Evolutionary conservation across 2,888 invertebrate species (phyloP), one percentile per base, ranked within the genome.

Genomic region (Brachyptera putata): DNA sequence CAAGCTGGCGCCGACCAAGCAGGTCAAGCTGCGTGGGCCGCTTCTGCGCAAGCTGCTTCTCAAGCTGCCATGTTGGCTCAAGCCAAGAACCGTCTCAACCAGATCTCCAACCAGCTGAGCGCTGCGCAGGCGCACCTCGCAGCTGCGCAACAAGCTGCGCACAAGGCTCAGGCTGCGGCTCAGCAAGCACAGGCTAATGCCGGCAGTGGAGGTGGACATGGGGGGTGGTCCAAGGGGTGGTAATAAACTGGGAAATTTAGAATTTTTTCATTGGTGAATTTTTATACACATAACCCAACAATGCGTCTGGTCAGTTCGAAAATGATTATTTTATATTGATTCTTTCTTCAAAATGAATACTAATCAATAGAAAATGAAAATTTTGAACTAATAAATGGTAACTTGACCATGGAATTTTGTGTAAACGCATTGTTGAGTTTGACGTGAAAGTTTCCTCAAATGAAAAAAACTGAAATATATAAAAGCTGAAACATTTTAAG

Each of bases 111-210:
- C 16, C 43, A 43, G 3, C 43, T 43, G 43, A 43, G 43, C 43
- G 18, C 43, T 16, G 43, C 43, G 43, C 43, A 43, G 21, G 43
- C 43, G 21, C 43, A 43, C 21, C 43, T 43, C 18, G 43, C n/a
- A 11, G 43, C 43, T 11, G 18, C 43, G 16, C 43, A 43, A 21
- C 43, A 43, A 18, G 43, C 43, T 7, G 43, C 43, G 43, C 43
- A 43, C 43, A 43, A 43, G 21, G 43, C 43, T 11, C 5, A 14
- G 5, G 16, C n/a, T 3, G 43, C 43, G 4, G 43, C 43, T 5
- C 2, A 3, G 21, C 3, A 16, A 4, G 43, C 43, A 21, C 16
- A 43, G 18, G 18, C 16, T 21, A 21, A 7, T 11, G 43, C 43
- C 11, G 21, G 30, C 11, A 7, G 7, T 7, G 30, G 30, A 5